These are phyloP conservation scores for Micromesistius poutassou DNA, from an alignment of 2,797 vertebrate species.

Conservation along the genomic window DNA sequence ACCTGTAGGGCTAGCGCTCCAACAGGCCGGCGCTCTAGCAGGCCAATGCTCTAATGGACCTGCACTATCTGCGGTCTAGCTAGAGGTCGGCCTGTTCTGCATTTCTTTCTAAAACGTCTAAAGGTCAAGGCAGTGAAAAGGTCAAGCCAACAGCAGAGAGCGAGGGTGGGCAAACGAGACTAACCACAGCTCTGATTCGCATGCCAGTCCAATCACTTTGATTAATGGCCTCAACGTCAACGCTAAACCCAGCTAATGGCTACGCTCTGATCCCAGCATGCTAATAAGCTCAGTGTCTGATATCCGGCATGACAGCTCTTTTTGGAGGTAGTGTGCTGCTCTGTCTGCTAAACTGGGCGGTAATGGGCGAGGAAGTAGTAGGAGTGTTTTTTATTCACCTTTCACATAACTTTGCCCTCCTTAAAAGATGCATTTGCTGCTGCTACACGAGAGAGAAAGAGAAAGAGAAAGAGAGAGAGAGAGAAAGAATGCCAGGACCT, in stretches of 20 bases:
- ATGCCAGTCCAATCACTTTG: not conserved
- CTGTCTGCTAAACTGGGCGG: not conserved
- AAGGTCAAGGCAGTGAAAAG: not conserved
- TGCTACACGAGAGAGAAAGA: no score
- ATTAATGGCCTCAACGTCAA: constrained; percentile 1
- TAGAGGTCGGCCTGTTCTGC: not conserved
- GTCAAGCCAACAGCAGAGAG: not conserved
- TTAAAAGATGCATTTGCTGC: no score
- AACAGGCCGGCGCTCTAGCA: no score
- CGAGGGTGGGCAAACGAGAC: not conserved
- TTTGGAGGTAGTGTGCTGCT: not conserved
- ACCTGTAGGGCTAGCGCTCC: no score
- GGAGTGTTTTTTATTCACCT: not conserved
- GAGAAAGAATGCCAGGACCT: not conserved
- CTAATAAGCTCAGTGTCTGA: constrained; percentile 24
- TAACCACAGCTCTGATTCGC: not conserved
- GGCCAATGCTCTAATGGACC: not conserved
- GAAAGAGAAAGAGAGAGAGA: no score
- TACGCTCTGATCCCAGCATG: not conserved
- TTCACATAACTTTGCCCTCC: not conserved
- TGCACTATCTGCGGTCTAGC: not conserved
- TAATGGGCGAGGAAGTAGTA: not conserved
- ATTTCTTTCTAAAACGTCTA: not conserved
- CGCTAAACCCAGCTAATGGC: not conserved
- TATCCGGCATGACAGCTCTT: not conserved